Percentiles rank a stretch among this genome's conserved stretches.
Conservation (phyloP, 2,113 vertebrate genomes). For the Hemibates koningsi region DNA sequence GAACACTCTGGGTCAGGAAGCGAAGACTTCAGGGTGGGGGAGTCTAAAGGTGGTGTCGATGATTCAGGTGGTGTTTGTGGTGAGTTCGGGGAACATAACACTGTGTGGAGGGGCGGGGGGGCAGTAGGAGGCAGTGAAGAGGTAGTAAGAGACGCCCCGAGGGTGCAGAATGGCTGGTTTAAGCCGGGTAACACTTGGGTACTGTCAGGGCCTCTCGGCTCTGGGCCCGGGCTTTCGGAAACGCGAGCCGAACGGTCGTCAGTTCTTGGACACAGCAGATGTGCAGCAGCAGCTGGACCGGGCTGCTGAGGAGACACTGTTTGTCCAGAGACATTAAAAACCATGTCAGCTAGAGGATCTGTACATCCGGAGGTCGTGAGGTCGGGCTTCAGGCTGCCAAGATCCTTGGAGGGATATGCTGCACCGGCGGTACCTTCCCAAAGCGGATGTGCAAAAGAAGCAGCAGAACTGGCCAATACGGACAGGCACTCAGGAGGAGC, state of each 20-base stretch:
- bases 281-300: background rate
- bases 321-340: background rate
- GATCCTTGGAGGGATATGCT: background rate
- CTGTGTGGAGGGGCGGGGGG: background rate
- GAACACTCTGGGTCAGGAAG: constrained; percentile 39
- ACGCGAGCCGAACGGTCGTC: background rate
- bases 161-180: background rate
- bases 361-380: background rate
- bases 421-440: background rate
- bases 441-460: background rate
- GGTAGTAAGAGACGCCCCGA: background rate
- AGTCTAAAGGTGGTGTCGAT: background rate
- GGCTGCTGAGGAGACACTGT: background rate
- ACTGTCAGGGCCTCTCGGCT: background rate
- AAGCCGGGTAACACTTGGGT: background rate
- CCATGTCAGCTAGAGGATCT: background rate
- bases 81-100: background rate
- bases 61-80: background rate
- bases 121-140: background rate
- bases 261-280: background rate
- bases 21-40: background rate
- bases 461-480: background rate
- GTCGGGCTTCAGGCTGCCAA: background rate
- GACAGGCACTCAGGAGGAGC: background rate
- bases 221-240: background rate